Percentiles rank a stretch among this genome's conserved stretches.
Evolutionary conservation across 1,140 invertebrate species (phyloP).

Genomic region (Neodiprion virginianus): DNA sequence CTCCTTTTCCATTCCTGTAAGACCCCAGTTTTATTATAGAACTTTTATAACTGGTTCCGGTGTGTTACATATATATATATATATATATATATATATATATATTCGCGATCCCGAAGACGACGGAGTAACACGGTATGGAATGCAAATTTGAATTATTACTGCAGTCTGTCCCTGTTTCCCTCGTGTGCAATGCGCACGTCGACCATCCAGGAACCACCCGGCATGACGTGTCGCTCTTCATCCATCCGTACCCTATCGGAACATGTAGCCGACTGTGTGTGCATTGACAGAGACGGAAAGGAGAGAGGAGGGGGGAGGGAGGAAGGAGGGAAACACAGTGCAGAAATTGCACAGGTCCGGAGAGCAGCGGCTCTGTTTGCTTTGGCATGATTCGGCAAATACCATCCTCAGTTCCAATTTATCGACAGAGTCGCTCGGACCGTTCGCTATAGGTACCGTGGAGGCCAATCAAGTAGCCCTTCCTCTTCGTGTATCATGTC

Average conservation of each 20-base stretch:
- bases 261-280: neutral
- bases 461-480: neutral
- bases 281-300: neutral
- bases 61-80: no score
- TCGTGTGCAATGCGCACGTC: no score
- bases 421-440: neutral
- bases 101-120: neutral
- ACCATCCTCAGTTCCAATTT: neutral
- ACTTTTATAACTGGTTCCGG: neutral
- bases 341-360: neutral
- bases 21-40: neutral
- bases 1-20: no score
- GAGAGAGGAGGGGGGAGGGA: neutral
- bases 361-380: neutral
- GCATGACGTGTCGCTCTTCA: no score
- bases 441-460: neutral
- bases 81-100: no score
- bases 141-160: constrained; percentile 1
- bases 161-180: no score
- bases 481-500: neutral
- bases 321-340: neutral
- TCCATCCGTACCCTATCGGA: no score
- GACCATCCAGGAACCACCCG: no score
- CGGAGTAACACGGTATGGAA: neutral
- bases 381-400: constrained; percentile 5